Base-by-base conservation (phyloP, 2,888 invertebrate species). In the Chaetogeoica ovagalla region DNA sequence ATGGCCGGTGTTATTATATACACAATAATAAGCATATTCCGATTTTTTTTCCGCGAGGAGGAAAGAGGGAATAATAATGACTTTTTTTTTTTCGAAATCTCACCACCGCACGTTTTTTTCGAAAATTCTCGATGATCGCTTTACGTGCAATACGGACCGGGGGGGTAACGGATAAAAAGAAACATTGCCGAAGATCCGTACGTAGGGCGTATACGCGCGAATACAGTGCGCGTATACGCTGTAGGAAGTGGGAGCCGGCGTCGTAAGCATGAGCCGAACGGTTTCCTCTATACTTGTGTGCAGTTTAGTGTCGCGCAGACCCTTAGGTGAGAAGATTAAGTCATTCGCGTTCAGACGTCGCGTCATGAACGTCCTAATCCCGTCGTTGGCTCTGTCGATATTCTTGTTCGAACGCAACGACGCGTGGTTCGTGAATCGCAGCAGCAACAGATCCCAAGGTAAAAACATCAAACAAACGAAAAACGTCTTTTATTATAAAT, bases 321-420 rank as follows among this genome's bases (percentile, higher is more conserved):
- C 75, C 68, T 76, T 68, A 76, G 75, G 75, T 76, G 75, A 76
- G 75, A 68, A 76, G 75, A 76, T 76, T 76, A 76, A 77, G 77
- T 77, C 77, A 77, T 77, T 77, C 77, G 77, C 62, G 77, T 77
- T 70, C 77, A 77, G 70, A 69, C 77, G 77, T 77, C 55, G 77
- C 69, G 77, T 70, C 77, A 77, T 77, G 77, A 77, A 77, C 69
- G 68, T 77, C 77, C 69, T 77, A 77, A 77, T 76, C 66, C 75
- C 75, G 23, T 43, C 75, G 23, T 43, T 76, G 21, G 68, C 75
- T 59, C 59, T 76, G 57, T 68, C 66, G 30, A 66, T 76, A 48
- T 76, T 76, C 75, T 76, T 68, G 68, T 66, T 76, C 75, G 68
- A 76, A 68, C 75, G 68, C 57, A 76, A 76, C 30, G 48, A 76